Percentiles rank a stretch among this genome's conserved stretches.
Evolutionary conservation across 2,888 invertebrate genomes (phyloP).

Genomic region (Plebejus melissa): DNA sequence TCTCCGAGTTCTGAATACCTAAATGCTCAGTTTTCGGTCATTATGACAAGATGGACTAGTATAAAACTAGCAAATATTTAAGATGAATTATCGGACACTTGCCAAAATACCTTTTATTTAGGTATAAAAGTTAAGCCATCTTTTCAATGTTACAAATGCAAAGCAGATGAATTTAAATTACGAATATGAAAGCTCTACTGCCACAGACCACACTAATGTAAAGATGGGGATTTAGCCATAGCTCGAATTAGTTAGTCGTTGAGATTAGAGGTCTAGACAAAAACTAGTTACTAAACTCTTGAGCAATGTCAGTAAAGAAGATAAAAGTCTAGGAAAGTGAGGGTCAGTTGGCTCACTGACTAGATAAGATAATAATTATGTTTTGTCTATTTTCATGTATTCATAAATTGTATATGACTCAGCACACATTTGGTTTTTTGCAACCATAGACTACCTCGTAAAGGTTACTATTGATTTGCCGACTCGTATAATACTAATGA

Average conservation of each 20-base stretch:
- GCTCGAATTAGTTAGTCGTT: background rate
- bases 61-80: background rate
- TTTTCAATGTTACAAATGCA: too few species aligned
- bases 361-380: background rate
- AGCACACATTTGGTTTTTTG: conserved; percentile 18
- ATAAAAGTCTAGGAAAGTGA: background rate
- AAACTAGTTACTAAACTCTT: background rate
- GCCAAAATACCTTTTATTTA: too few species aligned
- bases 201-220: background rate
- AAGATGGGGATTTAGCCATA: background rate
- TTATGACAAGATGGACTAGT: background rate
- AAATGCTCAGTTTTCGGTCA: background rate
- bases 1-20: conserved; percentile 9
- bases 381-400: conserved; percentile 14
- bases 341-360: background rate
- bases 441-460: background rate
- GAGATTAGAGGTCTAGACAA: background rate
- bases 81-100: background rate
- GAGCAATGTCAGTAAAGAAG: background rate
- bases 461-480: conserved; percentile 14
- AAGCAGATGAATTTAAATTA: background rate
- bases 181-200: background rate
- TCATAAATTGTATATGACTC: conserved; percentile 11
- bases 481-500: background rate
- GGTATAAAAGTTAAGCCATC: background rate